Base-by-base conservation (phyloP, 2,797 vertebrate genomes). In the Rhinoraja longicauda region DNA sequence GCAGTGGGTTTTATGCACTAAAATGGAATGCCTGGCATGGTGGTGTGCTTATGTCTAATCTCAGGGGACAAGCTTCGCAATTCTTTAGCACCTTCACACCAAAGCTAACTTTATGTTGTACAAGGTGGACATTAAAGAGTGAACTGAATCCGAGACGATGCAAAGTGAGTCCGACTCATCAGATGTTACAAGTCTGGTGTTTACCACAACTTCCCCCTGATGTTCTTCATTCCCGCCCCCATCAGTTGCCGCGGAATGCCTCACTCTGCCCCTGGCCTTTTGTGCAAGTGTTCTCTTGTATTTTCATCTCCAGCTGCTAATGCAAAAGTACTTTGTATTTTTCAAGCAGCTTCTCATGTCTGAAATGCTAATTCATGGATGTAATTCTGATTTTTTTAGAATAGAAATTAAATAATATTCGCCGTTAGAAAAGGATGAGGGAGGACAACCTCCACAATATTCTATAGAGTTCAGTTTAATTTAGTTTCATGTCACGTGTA, bases 341-440 rank as follows among this genome's bases (percentile, higher is more conserved):
- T 84, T 5, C 59, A 62, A 64, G 8, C 13, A 32, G 59, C 57
- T 64, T 86, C 59, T 19, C 57, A 17, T 86, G 59, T 29, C 82
- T 2, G 45, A 45, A 45, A 45, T 45, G 45, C 45, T 45, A 45
- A 45, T 4, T 45, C 45, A 45, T 45, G 45, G 53, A 86, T 86
- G 82, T 86, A 32, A 86, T 64, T 19, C 53, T 86, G 57, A 62
- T n/a, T n/a, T n/a, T 15, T 86, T 86, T 86, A 59, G 53, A 86
- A 64, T n/a, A n/a, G 82, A n/a, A 64, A 86, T 62, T 62, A 19
- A 86, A 62, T 2, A n/a, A 29, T 26, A 29, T 77, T 36, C 32
- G 67, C 59, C 7, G 1, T 64, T 62, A 10, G 5, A 5, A 8
- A 15, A 32, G 8, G 5, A 62, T 13, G n/a, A 36, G 21, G 17